These are phyloP conservation scores for Epinephelus coioides DNA, from an alignment of 2,797 vertebrate genomes.

Conservation along the genomic window DNA sequence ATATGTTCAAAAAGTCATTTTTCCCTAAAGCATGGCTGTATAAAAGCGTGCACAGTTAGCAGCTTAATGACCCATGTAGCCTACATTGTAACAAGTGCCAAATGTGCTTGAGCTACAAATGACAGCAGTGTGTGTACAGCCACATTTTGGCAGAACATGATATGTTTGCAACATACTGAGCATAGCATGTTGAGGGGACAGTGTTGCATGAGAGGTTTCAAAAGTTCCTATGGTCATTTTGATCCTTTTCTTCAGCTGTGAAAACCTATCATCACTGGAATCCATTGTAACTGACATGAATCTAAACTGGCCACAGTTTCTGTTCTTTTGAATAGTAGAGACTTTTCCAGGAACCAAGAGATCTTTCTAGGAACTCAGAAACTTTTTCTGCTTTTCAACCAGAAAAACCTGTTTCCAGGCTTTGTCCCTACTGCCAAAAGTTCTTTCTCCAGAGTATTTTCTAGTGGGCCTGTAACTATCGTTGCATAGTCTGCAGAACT, in stretches of 20 bases:
- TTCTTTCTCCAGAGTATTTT: background rate
- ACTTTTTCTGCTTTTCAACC: background rate
- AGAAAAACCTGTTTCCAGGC: background rate
- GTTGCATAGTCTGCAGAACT: background rate
- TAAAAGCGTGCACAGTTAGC: background rate
- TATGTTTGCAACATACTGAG: conserved; percentile 2
- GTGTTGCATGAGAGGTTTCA: background rate
- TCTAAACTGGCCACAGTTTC: conserved; percentile 10
- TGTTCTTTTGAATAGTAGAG: background rate
- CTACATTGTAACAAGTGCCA: background rate
- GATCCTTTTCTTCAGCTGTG: conserved; percentile 3
- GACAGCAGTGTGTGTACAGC: background rate
- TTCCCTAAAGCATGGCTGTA: background rate
- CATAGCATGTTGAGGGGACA: background rate
- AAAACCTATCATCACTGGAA: conserved; percentile 13
- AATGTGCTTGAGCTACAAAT: conserved; percentile 1
- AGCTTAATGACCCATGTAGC: background rate
- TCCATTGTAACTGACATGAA: background rate
- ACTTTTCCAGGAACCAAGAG: background rate
- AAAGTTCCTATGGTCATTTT: background rate
- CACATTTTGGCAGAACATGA: conserved; percentile 1
- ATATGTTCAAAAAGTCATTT: background rate
- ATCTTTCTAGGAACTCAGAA: background rate
- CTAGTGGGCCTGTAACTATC: background rate
- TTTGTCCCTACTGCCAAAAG: background rate